phyloP scores from a whole-genome alignment of 2,797 vertebrate genomes.

The Alosa sapidissima region DNA sequence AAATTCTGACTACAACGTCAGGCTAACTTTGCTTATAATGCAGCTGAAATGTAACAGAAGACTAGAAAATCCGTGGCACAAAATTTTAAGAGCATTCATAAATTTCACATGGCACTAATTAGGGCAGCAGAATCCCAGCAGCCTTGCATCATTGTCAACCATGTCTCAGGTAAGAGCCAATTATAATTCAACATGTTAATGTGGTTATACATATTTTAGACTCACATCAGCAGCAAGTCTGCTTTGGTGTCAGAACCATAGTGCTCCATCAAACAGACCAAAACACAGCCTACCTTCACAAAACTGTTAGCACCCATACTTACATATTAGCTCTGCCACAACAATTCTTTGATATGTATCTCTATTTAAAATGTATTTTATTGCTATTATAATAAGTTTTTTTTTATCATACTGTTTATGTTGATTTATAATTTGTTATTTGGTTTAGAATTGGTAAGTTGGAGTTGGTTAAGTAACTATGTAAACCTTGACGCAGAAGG shows the following conservation, averaged over 20 bases:
- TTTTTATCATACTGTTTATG: too few species aligned
- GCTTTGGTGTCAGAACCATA: background rate
- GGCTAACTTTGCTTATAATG: too few species aligned
- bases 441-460: too few species aligned
- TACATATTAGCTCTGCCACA: background rate
- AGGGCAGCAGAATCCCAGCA: background rate
- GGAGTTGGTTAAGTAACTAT: too few species aligned
- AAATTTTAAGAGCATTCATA: background rate
- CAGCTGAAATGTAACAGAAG: too few species aligned
- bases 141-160: slow-evolving; percentile 4
- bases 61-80: too few species aligned
- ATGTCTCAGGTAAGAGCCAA: background rate
- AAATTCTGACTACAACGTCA: too few species aligned
- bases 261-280: background rate
- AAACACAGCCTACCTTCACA: background rate
- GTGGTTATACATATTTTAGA: background rate
- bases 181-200: background rate
- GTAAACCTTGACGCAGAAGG: too few species aligned
- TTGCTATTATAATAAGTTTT: too few species aligned
- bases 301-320: background rate
- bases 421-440: too few species aligned
- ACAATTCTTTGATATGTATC: background rate
- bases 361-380: too few species aligned
- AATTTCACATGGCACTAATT: background rate
- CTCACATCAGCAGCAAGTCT: background rate